These are phyloP conservation scores for Gymnobelideus leadbeateri DNA, from an alignment of 2,113 vertebrate genomes.

Conservation along the genomic window DNA sequence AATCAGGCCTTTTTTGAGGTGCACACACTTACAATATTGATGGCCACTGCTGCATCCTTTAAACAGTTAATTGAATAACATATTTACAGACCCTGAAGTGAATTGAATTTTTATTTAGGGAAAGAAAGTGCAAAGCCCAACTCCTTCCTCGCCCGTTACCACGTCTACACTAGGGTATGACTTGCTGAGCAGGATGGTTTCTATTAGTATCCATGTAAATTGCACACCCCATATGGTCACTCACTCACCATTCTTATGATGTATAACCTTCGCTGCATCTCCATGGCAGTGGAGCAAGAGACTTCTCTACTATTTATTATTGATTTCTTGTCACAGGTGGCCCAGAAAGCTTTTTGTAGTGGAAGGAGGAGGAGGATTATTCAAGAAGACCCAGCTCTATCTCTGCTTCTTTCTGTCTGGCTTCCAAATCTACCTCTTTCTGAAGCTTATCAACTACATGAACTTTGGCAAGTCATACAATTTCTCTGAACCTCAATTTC, in stretches of 20 bases:
- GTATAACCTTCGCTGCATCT: not conserved
- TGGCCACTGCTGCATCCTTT: not conserved
- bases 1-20: conserved; percentile 70
- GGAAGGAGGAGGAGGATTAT: not conserved
- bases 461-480: not conserved
- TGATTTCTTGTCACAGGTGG: not conserved
- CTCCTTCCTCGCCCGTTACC: not conserved
- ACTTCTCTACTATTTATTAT: not conserved
- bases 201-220: not conserved
- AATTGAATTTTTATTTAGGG: not conserved
- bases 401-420: not conserved
- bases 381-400: not conserved
- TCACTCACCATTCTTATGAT: not conserved
- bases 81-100: not conserved
- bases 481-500: not conserved
- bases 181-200: not conserved
- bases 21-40: not conserved
- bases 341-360: not conserved
- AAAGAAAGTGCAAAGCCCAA: not conserved
- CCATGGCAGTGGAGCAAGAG: not conserved
- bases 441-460: not conserved
- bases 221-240: not conserved
- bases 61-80: not conserved
- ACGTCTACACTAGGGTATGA: not conserved
- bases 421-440: not conserved